Base-by-base conservation (phyloP, 2,888 invertebrate species). In the Campopleginae sp. region DNA sequence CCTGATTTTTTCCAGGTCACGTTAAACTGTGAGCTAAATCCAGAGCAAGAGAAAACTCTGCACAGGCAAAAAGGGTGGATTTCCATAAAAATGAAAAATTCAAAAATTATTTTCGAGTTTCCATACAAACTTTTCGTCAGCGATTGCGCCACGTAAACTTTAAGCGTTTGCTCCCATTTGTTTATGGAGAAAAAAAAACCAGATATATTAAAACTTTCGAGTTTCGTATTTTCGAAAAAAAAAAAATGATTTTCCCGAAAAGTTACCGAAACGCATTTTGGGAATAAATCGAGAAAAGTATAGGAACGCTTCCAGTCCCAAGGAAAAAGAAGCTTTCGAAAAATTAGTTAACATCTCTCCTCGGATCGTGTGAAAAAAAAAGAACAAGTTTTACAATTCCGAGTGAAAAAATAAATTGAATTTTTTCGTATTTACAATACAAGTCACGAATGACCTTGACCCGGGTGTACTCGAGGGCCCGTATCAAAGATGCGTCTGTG, bases 401-500 rank as follows among this genome's bases (percentile, higher is more conserved):
- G 44, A 58, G 61, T 58, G 66, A 38, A 58, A 66, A 72, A 77
- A 58, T 78, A 79, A 82, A 78, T 54, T 68, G 12, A n/a, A 58
- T 12, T 44, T 14, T 23, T 61, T 61, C 61, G 23, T 54, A 54
- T 46, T 63, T 38, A 48, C 51, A 46, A 19, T 31, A 44, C 42
- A 61, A 23, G 61, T 76, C 42, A 51, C 70, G 54, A 79, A 79
- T 61, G 81, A 48, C 81, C 84, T 86, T 86, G 86, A 86, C 81
- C 84, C 76, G 48, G n/a, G 63, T 38, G 54, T 80, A 77, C 61
- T 72, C 27, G 33, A 61, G 70, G 44, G n/a, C 10, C 63, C 4
- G 63, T 80, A 68, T 54, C 58, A 74, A 66, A 68, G 33, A 79
- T 74, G 65, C 66, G 72, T 61, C 75, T 48, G 61, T 68, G 63